These are phyloP conservation scores for Tiaroga cobitis DNA, from an alignment of 2,797 vertebrate genomes.

Conservation along the genomic window DNA sequence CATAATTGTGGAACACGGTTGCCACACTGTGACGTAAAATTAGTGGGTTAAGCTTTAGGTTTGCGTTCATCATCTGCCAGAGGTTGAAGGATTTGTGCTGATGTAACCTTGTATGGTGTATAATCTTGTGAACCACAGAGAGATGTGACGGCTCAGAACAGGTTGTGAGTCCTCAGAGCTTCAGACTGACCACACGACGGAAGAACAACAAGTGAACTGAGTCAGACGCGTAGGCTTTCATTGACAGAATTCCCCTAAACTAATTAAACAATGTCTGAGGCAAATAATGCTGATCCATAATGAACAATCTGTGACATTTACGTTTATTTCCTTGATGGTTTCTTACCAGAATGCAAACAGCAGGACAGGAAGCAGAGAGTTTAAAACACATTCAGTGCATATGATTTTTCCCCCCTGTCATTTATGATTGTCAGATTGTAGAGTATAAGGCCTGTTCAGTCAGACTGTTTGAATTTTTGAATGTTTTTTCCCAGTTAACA, in stretches of 20 bases:
- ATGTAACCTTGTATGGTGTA: neutral
- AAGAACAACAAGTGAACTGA: conserved; percentile 15
- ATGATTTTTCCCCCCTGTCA: neutral
- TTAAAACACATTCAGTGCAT: neutral
- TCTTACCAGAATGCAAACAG: neutral
- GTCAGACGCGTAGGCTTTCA: conserved; percentile 6
- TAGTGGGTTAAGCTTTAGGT: neutral
- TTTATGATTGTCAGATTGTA: neutral
- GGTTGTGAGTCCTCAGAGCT: neutral
- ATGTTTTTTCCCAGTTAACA: neutral
- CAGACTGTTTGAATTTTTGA: neutral
- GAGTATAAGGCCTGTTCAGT: neutral
- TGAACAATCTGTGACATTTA: neutral
- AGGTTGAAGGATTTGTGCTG: neutral
- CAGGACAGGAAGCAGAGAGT: neutral
- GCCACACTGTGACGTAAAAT: conserved; percentile 12
- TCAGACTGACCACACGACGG: conserved; percentile 41
- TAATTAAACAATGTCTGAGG: neutral
- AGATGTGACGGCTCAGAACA: neutral
- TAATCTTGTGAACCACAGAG: conserved; percentile 30
- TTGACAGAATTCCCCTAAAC: neutral
- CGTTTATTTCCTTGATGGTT: neutral
- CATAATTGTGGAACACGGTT: conserved; percentile 14
- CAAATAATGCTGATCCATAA: neutral
- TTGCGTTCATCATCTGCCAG: neutral